phyloP scores from a whole-genome alignment of 2,113 vertebrate species.

The Lagopus muta region DNA sequence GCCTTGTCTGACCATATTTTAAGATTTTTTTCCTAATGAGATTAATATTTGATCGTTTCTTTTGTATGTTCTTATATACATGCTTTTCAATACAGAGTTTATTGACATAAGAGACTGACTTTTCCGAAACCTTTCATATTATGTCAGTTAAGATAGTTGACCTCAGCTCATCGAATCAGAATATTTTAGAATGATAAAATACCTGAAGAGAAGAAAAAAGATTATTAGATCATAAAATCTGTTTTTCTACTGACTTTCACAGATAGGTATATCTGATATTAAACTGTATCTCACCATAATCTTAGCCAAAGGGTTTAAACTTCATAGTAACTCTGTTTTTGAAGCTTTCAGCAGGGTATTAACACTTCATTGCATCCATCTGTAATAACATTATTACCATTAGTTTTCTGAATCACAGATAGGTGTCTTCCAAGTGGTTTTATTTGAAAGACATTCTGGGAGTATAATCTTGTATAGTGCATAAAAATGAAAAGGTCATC shows the following conservation, averaged over 20 bases:
- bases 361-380: background rate
- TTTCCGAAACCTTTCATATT: background rate
- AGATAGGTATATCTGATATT: background rate
- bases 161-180: background rate
- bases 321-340: background rate
- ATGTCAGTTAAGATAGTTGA: background rate
- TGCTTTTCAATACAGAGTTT: background rate
- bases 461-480: background rate
- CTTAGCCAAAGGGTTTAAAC: background rate
- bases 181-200: background rate
- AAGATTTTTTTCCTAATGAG: background rate
- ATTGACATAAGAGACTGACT: background rate
- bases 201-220: background rate
- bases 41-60: background rate
- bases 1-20: background rate
- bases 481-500: background rate
- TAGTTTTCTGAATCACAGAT: background rate
- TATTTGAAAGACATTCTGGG: background rate
- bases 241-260: background rate
- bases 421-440: background rate
- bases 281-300: background rate
- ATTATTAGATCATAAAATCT: background rate
- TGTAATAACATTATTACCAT: background rate
- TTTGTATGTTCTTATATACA: background rate
- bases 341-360: background rate